A percentile compares a stretch with the other conserved stretches of the same genome.
These are phyloP conservation scores for Odontomachus brunneus DNA, from an alignment of 1,140 invertebrate species.

Conservation along the genomic window DNA sequence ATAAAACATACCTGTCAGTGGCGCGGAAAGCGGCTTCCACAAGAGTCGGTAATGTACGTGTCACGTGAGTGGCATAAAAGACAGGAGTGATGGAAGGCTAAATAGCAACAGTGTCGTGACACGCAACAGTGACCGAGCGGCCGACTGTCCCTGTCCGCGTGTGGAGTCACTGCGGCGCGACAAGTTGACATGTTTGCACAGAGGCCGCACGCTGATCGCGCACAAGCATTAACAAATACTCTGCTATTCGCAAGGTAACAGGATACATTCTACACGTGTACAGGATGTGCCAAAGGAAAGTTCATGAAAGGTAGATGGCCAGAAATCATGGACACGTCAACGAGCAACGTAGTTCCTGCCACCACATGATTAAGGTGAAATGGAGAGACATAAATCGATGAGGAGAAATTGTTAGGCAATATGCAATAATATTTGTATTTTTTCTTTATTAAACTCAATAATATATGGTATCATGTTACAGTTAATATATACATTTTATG, in stretches of 20 bases:
- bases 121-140: slow-evolving; percentile 75
- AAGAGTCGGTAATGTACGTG: slow-evolving; percentile 70
- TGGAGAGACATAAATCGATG: neutral
- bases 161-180: slow-evolving; percentile 79
- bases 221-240: slow-evolving; percentile 74
- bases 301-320: slow-evolving; percentile 73
- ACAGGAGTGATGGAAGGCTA: slow-evolving; percentile 80
- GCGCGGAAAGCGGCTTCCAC: slow-evolving; percentile 68
- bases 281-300: slow-evolving; percentile 67
- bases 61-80: slow-evolving; percentile 79
- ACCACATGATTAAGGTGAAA: slow-evolving; percentile 23
- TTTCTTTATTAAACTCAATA: neutral
- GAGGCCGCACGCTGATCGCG: slow-evolving; percentile 77
- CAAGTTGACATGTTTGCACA: slow-evolving; percentile 83
- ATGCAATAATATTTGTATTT: neutral
- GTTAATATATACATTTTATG: neutral
- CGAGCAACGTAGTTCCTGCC: slow-evolving; percentile 18
- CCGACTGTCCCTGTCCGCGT: slow-evolving; percentile 72
- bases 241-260: slow-evolving; percentile 65
- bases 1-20: slow-evolving; percentile 60
- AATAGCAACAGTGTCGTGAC: slow-evolving; percentile 79
- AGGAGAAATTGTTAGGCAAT: neutral
- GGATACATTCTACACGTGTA: slow-evolving; percentile 58
- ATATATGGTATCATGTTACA: neutral
- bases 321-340: slow-evolving; percentile 52